phyloP scores from a whole-genome alignment of 1,140 invertebrate species.

The Sycophila sp. region DNA sequence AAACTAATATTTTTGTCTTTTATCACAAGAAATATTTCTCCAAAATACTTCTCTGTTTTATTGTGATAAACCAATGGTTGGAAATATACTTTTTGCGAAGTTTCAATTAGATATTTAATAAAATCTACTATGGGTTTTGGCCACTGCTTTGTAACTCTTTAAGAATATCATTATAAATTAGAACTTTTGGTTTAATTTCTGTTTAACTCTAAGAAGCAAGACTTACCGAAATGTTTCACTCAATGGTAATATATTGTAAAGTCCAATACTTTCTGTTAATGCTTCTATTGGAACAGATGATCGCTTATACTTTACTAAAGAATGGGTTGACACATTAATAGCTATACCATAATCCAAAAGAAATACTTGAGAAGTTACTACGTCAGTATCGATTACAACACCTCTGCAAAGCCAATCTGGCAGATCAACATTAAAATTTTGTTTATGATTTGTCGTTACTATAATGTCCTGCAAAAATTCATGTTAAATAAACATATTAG shows the following conservation, averaged over 20 bases:
- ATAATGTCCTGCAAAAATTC: slow-evolving; percentile 27
- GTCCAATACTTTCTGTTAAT: slow-evolving; percentile 47
- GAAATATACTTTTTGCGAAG: slow-evolving; percentile 47
- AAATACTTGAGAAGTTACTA: slow-evolving; percentile 37
- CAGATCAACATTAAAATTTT: neutral
- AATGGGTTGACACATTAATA: slow-evolving; percentile 38
- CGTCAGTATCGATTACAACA: slow-evolving; percentile 14
- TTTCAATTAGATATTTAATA: slow-evolving; percentile 44
- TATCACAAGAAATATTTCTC: slow-evolving; percentile 53
- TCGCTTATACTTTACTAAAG: slow-evolving; percentile 41
- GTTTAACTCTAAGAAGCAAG: neutral
- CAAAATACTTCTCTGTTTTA: slow-evolving; percentile 43
- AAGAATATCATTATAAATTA: neutral
- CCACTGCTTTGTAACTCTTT: slow-evolving; percentile 44
- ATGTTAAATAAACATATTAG: neutral
- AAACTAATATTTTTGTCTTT: slow-evolving; percentile 45
- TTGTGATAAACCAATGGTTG: slow-evolving; percentile 42
- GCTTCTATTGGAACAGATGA: slow-evolving; percentile 39
- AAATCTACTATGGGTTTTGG: slow-evolving; percentile 42
- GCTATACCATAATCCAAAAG: slow-evolving; percentile 53
- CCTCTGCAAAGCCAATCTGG: slow-evolving; percentile 19
- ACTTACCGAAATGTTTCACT: slow-evolving; percentile 37
- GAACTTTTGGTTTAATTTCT: neutral
- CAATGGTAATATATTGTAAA: slow-evolving; percentile 51
- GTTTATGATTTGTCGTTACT: neutral